phyloP scores from a whole-genome alignment of 2,888 invertebrate genomes.

The Megalurothrips usitatus region DNA sequence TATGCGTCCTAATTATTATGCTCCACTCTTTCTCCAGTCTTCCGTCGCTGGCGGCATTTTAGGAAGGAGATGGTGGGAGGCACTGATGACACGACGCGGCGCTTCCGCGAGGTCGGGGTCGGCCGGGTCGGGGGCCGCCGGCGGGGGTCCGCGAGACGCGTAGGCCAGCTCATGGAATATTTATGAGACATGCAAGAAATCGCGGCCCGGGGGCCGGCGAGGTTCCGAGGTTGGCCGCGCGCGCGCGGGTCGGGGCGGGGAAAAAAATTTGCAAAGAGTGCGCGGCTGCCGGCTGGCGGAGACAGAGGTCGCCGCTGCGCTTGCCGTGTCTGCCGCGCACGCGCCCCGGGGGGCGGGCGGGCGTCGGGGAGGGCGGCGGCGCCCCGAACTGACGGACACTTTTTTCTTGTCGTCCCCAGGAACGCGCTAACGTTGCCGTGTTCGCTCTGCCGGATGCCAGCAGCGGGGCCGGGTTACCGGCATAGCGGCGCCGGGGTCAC shows the following conservation, averaged over 20 bases:
- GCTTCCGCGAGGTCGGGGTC: too few species aligned
- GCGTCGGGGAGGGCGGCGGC: not conserved
- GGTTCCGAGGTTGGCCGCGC: not conserved
- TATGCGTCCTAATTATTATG: too few species aligned
- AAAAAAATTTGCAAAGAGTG: not conserved
- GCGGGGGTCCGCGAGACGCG: not conserved
- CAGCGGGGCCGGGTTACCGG: too few species aligned
- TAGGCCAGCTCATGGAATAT: not conserved
- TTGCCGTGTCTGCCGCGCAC: not conserved
- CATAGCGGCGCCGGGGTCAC: too few species aligned
- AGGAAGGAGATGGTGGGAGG: not conserved
- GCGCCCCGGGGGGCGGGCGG: not conserved
- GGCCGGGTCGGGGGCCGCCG: too few species aligned
- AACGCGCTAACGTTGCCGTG: too few species aligned
- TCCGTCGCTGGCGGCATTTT: not conserved
- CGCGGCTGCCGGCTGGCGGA: not conserved
- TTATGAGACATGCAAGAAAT: constrained; percentile 23
- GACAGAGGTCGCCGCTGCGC: too few species aligned
- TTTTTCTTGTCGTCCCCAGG: not conserved
- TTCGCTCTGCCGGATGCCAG: too few species aligned
- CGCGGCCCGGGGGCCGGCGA: not conserved
- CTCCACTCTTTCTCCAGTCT: too few species aligned
- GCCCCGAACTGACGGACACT: not conserved
- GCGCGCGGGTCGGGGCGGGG: not conserved
- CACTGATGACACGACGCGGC: not conserved